These are phyloP conservation scores for Proterorhinus semilunaris DNA, from an alignment of 2,113 vertebrate genomes.

Conservation along the genomic window DNA sequence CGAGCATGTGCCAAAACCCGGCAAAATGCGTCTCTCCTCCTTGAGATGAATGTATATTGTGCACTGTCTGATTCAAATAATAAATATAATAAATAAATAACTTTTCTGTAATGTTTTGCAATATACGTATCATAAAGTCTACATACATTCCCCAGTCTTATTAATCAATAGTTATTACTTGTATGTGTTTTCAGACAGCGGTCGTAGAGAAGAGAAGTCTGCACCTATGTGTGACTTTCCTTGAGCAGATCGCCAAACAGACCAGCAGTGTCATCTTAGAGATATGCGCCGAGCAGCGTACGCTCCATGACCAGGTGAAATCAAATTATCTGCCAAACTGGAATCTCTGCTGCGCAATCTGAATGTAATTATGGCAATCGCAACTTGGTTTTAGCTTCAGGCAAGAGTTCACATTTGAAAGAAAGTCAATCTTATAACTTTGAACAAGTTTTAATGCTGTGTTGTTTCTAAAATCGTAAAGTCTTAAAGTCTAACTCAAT, in stretches of 20 bases:
- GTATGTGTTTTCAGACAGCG: slow-evolving; percentile 67
- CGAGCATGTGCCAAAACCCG: no score
- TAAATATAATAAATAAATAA: no score
- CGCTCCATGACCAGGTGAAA: slow-evolving; percentile 85
- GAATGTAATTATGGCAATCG: slow-evolving; percentile 31
- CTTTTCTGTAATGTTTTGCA: no score
- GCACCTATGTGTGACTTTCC: slow-evolving; percentile 82
- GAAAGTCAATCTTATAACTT: slow-evolving; percentile 19
- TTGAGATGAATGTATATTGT: no score
- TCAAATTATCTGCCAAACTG: slow-evolving; percentile 17
- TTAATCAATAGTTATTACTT: not conserved
- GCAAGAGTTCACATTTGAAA: slow-evolving; percentile 21
- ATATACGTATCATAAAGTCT: no score
- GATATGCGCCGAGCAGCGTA: slow-evolving; percentile 87
- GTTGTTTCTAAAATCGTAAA: slow-evolving; percentile 33
- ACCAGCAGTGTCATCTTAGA: slow-evolving; percentile 82
- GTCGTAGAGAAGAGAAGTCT: slow-evolving; percentile 78
- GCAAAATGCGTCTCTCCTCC: no score
- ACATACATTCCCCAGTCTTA: no score
- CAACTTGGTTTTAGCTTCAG: slow-evolving; percentile 22
- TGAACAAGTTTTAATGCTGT: slow-evolving; percentile 18
- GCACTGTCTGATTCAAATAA: no score
- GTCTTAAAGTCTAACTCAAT: slow-evolving; percentile 26
- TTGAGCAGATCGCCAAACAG: slow-evolving; percentile 87
- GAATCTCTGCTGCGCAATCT: slow-evolving; percentile 29